Conservation (phyloP, 2,113 vertebrate species). For the Brachypteracias leptosomus region DNA sequence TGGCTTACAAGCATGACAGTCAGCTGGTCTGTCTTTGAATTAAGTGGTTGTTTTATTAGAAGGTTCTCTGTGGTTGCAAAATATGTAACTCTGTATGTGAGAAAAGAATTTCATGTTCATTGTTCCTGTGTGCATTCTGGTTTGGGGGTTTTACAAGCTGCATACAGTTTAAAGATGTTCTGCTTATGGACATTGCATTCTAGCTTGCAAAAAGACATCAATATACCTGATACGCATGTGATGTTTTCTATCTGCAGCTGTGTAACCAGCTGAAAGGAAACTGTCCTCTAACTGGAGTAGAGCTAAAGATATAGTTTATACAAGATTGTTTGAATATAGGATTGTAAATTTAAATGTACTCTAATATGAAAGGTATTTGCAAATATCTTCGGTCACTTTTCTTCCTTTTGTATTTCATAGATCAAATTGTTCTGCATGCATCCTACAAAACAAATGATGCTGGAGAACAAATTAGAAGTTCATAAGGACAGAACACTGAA, state of each 20-base stretch:
- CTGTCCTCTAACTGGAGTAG: background rate
- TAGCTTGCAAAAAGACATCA: background rate
- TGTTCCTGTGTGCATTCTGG: background rate
- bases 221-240: background rate
- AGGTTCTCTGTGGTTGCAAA: background rate
- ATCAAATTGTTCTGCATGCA: slow-evolving; percentile 98
- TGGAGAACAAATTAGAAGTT: slow-evolving; percentile 97
- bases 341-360: background rate
- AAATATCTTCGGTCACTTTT: background rate
- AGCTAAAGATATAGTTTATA: background rate
- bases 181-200: background rate
- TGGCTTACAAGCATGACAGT: background rate
- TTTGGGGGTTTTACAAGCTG: background rate
- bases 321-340: background rate
- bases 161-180: background rate
- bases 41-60: background rate
- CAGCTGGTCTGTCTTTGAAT: background rate
- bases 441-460: slow-evolving; percentile 92
- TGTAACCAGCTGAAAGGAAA: background rate
- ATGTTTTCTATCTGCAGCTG: background rate
- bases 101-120: background rate
- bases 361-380: background rate
- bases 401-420: slow-evolving; percentile 67
- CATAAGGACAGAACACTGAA: slow-evolving; percentile 95
- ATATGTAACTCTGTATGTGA: background rate